Evolutionary conservation across 2,113 vertebrate genomes (phyloP).

Genomic region (Oxygymnocypris stewartii): DNA sequence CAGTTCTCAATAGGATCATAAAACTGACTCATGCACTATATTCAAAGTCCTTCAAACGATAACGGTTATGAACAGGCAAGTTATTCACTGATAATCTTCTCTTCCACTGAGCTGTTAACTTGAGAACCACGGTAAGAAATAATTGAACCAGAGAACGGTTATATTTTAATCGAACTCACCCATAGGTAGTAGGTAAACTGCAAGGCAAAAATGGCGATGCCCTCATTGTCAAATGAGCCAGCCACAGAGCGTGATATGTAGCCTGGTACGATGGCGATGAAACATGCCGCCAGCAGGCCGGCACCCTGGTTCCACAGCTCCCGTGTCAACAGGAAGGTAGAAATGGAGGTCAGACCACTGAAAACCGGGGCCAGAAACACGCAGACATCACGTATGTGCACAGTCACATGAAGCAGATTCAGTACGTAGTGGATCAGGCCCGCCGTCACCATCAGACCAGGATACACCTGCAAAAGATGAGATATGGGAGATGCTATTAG

Average conservation of each 20-base stretch:
- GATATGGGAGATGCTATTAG: background rate
- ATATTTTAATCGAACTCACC: slow-evolving; percentile 76
- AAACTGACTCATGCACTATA: background rate
- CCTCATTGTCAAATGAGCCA: slow-evolving; percentile 98
- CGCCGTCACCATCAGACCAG: slow-evolving; percentile 98
- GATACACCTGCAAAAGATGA: slow-evolving; percentile 85
- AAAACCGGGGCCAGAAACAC: slow-evolving; percentile 97
- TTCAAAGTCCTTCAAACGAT: background rate
- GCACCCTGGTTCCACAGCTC: slow-evolving; percentile 99
- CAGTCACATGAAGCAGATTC: slow-evolving; percentile 94
- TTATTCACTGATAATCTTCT: background rate
- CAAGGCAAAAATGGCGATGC: slow-evolving; percentile 98
- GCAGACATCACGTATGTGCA: slow-evolving; percentile 97
- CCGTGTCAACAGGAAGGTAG: slow-evolving; percentile 95
- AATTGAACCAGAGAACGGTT: background rate
- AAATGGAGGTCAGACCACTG: slow-evolving; percentile 97
- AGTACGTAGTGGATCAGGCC: slow-evolving; percentile 98
- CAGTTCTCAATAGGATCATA: background rate
- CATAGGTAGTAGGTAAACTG: slow-evolving; percentile 99
- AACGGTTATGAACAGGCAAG: too few species aligned
- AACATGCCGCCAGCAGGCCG: slow-evolving; percentile 96
- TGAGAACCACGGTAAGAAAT: background rate
- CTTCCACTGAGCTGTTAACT: background rate
- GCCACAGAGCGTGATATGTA: slow-evolving; percentile 99
- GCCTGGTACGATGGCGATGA: slow-evolving; percentile 97